Base-by-base conservation (phyloP, 2,888 invertebrate genomes). In the Schizotus pectinicornis region DNA sequence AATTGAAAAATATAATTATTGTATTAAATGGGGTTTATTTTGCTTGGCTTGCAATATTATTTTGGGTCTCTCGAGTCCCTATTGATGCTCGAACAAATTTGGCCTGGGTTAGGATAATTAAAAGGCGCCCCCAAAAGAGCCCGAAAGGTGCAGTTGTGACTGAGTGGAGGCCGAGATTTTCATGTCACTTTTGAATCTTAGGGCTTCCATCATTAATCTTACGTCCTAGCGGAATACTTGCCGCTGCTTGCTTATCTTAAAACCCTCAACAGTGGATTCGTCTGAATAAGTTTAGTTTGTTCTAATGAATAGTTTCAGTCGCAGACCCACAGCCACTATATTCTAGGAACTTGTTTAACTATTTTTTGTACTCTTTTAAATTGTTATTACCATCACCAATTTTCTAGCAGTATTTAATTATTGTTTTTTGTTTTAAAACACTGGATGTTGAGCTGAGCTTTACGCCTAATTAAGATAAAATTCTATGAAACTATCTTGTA, bases 171-270 rank as follows among this genome's bases (percentile, higher is more conserved):
- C 77, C 72, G 77, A 80, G 79, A 80, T 80, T 80, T 80, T 78
- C 80, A 73, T 80, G 80, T 80, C 80, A 79, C 79, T 79, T 80
- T 80, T 78, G 78, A 79, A 80, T 79, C 78, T 77, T 77, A 74
- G 77, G 73, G 72, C 75, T 70, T 71, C 74, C 72, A 79, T 80
- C 80, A 80, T 80, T 80, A 80, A 80, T 80, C 80, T 79, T 79
- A 61, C 53, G 70, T 74, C 69, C 70, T 67, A 63, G 68, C 64
- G 66, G 69, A 70, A 72, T 69, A 69, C 70, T 70, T 69, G 67
- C 70, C 67, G 68, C 67, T 64, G 67, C 68, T 64, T 70, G 67
- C 72, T 74, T 73, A 73, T 73, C 72, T 71, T 61, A 49, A 64
- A 68, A 68, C 69, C 68, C 67, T 71, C 67, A 68, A 66, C 67